phyloP scores from a whole-genome alignment of 2,888 invertebrate genomes.

The Papilio gigon region DNA sequence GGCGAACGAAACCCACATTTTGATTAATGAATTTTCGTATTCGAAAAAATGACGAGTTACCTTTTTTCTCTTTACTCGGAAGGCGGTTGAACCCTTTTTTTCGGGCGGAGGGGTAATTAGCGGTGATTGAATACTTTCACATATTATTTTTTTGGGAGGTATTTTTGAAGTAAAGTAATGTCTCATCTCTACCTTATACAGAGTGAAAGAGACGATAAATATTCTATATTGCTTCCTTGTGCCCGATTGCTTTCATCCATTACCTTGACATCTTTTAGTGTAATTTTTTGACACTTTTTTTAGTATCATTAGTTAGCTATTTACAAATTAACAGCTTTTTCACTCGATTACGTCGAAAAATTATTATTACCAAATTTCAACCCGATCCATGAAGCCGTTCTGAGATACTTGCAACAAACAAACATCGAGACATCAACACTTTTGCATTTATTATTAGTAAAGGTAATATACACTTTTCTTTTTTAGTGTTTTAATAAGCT shows the following conservation, averaged over 20 bases:
- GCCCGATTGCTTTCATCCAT: slow-evolving; percentile 1
- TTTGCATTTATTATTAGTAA: too few relatives aligned
- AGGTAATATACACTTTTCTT: too few relatives aligned
- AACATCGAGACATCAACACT: too few relatives aligned
- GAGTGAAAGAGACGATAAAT: slow-evolving; percentile 33
- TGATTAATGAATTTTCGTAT: slow-evolving; percentile 46
- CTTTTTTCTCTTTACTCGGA: slow-evolving; percentile 43
- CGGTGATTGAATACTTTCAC: slow-evolving; percentile 50
- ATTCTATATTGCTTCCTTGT: slow-evolving; percentile 10
- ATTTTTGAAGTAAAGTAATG: slow-evolving; percentile 34
- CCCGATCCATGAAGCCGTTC: too few relatives aligned
- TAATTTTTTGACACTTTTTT: neutral
- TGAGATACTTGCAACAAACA: too few relatives aligned
- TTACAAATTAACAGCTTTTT: too few relatives aligned
- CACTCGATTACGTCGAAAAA: too few relatives aligned
- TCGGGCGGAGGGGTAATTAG: slow-evolving; percentile 49
- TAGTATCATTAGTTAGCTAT: neutral
- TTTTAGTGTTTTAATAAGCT: too few relatives aligned
- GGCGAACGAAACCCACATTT: slow-evolving; percentile 38
- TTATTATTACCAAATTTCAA: too few relatives aligned
- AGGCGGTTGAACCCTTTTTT: slow-evolving; percentile 47
- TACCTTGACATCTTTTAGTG: slow-evolving; percentile 10
- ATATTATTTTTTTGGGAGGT: slow-evolving; percentile 33
- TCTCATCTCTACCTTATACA: slow-evolving; percentile 39
- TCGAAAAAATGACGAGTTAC: slow-evolving; percentile 42